These are phyloP conservation scores for Borostomias antarcticus DNA, from an alignment of 2,797 vertebrate genomes.

Conservation along the genomic window DNA sequence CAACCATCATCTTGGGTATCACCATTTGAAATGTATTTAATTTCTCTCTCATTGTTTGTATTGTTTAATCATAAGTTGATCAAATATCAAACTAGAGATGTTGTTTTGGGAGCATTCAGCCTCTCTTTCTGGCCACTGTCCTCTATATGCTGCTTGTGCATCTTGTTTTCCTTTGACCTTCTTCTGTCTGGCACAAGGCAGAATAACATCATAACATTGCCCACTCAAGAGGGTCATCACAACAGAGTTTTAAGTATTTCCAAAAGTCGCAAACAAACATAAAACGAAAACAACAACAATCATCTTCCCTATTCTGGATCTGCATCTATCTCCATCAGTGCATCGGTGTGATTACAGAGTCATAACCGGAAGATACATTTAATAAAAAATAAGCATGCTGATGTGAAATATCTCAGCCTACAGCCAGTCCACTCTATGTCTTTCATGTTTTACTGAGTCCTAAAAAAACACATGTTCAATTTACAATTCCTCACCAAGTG, in stretches of 20 bases:
- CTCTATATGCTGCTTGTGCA: neutral
- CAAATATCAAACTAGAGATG: neutral
- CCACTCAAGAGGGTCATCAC: too few relatives aligned
- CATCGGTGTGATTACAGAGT: too few relatives aligned
- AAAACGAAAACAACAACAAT: too few relatives aligned
- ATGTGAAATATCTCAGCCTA: constrained; percentile 64
- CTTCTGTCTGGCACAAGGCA: neutral
- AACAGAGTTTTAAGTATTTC: too few relatives aligned
- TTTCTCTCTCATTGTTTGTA: constrained; percentile 33
- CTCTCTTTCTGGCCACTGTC: neutral
- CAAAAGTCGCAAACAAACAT: too few relatives aligned
- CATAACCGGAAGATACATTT: neutral
- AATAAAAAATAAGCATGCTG: constrained; percentile 32
- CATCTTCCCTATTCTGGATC: too few relatives aligned
- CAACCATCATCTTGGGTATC: constrained; percentile 26
- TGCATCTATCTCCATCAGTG: too few relatives aligned
- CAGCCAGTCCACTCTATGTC: constrained; percentile 41
- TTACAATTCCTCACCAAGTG: constrained; percentile 71
- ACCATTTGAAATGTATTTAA: constrained; percentile 45
- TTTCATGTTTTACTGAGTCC: constrained; percentile 77
- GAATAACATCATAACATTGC: too few relatives aligned
- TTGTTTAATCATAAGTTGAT: constrained; percentile 23
- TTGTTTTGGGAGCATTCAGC: constrained; percentile 3
- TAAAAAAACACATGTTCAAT: constrained; percentile 71
- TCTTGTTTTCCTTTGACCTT: neutral